These are phyloP conservation scores for Phoeniculus purpureus DNA, from an alignment of 2,797 vertebrate species.

Conservation along the genomic window DNA sequence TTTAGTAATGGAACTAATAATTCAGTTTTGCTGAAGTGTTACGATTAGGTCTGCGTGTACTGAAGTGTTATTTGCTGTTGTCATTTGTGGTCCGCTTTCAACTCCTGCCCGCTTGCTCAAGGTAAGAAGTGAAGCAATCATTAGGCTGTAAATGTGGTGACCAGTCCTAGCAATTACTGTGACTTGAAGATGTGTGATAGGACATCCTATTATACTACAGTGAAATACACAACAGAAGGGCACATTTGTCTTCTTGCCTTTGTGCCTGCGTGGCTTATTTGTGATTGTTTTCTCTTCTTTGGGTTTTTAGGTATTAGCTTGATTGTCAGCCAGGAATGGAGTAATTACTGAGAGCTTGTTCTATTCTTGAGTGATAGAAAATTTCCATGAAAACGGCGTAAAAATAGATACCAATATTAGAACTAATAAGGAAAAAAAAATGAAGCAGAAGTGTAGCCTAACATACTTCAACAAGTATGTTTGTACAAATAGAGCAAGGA, in stretches of 20 bases:
- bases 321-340: neutral
- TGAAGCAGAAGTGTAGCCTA: neutral
- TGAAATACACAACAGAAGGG: neutral
- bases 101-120: neutral
- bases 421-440: neutral
- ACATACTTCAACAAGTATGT: neutral
- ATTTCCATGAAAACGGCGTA: neutral
- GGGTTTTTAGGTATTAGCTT: neutral
- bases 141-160: neutral
- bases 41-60: neutral
- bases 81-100: slow-evolving; percentile 8
- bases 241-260: neutral
- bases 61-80: slow-evolving; percentile 5
- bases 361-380: neutral
- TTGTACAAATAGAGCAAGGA: neutral
- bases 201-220: neutral
- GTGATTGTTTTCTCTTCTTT: neutral
- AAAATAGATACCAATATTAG: neutral
- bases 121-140: neutral
- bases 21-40: slow-evolving; percentile 25
- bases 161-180: neutral
- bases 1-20: slow-evolving; percentile 33
- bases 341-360: neutral
- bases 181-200: neutral
- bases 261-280: neutral